Evolutionary conservation across 2,888 invertebrate genomes (phyloP).

Genomic region (Diaprepes abbreviatus): DNA sequence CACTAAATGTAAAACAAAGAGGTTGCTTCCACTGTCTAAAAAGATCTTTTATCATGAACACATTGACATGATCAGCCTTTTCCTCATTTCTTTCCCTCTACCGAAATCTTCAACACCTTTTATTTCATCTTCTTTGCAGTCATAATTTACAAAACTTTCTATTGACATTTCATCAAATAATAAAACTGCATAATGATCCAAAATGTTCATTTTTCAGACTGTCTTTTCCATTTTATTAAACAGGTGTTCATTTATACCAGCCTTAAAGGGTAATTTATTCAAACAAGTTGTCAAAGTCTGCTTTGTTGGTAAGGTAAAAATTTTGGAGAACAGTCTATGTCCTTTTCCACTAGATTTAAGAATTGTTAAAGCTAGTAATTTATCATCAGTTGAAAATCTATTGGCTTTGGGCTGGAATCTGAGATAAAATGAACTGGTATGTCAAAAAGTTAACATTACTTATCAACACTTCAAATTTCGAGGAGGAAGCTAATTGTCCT

Average conservation of each 20-base stretch:
- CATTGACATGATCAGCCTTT: not conserved
- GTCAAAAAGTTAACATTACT: slow-evolving; percentile 5
- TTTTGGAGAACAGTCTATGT: slow-evolving; percentile 13
- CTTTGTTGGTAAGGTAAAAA: slow-evolving; percentile 3
- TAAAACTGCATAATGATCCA: not conserved
- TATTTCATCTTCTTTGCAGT: not conserved
- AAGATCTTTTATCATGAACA: too few relatives aligned
- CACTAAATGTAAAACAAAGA: not conserved
- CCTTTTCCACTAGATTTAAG: slow-evolving; percentile 27
- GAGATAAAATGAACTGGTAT: slow-evolving; percentile 24
- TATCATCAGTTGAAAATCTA: slow-evolving; percentile 17
- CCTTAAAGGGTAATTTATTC: slow-evolving; percentile 6
- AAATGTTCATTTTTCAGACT: not conserved
- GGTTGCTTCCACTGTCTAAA: not conserved
- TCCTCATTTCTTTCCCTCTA: not conserved
- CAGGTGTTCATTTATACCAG: slow-evolving; percentile 18
- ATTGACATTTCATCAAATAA: slow-evolving; percentile 27
- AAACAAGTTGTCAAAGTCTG: slow-evolving; percentile 19
- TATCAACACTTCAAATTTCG: too few relatives aligned
- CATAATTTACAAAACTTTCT: not conserved
- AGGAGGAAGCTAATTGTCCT: too few relatives aligned
- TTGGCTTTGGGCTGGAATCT: slow-evolving; percentile 6
- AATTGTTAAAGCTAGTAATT: not conserved
- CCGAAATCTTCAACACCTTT: not conserved
- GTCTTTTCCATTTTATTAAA: slow-evolving; percentile 10